A percentile compares a stretch with the other conserved stretches of the same genome.
Evolutionary conservation across 2,113 vertebrate genomes (phyloP).

Genomic region (Prolemur simus): DNA sequence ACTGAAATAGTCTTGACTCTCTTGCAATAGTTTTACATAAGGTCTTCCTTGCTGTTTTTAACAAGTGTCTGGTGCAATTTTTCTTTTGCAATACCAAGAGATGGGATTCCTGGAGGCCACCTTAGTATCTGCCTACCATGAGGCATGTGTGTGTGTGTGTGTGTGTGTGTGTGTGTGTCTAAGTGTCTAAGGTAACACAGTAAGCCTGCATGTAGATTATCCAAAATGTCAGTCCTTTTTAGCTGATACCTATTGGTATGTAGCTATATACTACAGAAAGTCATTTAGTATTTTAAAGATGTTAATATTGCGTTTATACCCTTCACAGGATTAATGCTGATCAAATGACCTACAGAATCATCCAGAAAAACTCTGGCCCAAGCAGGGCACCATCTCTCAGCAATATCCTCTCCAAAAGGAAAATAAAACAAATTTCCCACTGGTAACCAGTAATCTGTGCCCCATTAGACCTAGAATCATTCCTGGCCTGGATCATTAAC

Average conservation of each 20-base stretch:
- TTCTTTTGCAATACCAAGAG: neutral
- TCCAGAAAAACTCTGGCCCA: neutral
- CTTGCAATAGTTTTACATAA: neutral
- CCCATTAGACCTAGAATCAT: neutral
- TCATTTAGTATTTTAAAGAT: neutral
- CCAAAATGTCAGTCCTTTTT: neutral
- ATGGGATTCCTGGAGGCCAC: neutral
- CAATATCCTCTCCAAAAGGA: neutral
- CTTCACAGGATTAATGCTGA: neutral
- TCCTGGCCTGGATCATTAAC: neutral
- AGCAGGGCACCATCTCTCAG: neutral
- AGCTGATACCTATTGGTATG: neutral
- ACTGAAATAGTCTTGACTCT: neutral
- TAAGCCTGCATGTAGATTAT: neutral
- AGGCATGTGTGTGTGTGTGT: neutral
- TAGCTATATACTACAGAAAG: neutral
- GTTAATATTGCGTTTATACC: neutral
- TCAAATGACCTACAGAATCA: neutral
- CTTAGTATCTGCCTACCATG: neutral
- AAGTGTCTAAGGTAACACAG: neutral
- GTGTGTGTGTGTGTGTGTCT: neutral
- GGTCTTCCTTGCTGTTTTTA: neutral
- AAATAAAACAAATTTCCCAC: neutral
- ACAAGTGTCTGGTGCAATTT: neutral
- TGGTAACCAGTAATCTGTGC: neutral